These are phyloP conservation scores for Agraylea sexmaculata DNA, from an alignment of 1,140 invertebrate genomes.

Conservation along the genomic window DNA sequence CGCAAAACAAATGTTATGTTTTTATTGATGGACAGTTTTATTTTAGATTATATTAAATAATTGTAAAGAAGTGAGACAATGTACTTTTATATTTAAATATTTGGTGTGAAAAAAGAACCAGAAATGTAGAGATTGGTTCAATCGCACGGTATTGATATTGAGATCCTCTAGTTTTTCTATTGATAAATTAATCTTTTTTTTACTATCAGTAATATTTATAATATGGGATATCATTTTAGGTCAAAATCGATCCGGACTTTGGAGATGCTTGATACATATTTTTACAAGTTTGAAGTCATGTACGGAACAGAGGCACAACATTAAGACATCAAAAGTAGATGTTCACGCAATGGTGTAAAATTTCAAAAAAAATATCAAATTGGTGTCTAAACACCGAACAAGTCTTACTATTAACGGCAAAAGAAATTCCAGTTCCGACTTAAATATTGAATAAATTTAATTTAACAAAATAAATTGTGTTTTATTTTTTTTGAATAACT, in stretches of 20 bases:
- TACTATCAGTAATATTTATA: background rate
- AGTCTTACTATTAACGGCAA: constrained; percentile 70
- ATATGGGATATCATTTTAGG: constrained; percentile 28
- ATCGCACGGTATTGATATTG: constrained; percentile 47
- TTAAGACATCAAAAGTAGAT: constrained; percentile 78
- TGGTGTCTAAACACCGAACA: constrained; percentile 89
- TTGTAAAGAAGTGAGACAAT: constrained; percentile 78
- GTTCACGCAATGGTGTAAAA: constrained; percentile 89
- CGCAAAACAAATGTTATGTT: constrained; percentile 74
- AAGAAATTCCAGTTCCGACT: constrained; percentile 69
- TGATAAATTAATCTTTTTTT: background rate
- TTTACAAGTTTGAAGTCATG: constrained; percentile 92
- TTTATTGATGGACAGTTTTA: background rate
- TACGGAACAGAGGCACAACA: constrained; percentile 88
- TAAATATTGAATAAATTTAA: constrained; percentile 24
- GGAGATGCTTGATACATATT: constrained; percentile 98
- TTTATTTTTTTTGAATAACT: background rate
- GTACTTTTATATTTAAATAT: constrained; percentile 92
- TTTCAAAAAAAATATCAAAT: constrained; percentile 91
- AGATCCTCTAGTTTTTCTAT: background rate
- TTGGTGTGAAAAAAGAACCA: constrained; percentile 89
- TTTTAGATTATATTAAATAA: constrained; percentile 1
- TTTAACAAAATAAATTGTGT: background rate
- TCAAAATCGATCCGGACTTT: constrained; percentile 94
- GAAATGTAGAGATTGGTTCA: constrained; percentile 97